Evolutionary conservation across 1,140 invertebrate species (phyloP).

Genomic region (Drosophila nikananu): DNA sequence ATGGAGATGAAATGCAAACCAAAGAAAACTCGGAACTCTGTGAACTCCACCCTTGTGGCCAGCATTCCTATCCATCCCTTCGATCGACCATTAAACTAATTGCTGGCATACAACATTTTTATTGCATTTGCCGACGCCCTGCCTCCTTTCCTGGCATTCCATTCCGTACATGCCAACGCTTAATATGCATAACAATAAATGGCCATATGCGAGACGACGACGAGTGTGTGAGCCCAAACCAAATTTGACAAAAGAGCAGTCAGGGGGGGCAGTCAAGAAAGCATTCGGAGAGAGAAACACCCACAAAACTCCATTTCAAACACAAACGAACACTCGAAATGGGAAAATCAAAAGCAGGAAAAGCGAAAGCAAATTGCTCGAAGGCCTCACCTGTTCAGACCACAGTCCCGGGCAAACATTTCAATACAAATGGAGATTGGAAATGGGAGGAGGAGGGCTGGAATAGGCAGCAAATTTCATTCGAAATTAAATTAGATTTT

Average conservation of each 20-base stretch:
- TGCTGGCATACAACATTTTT: conserved; percentile 64
- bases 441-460: not conserved
- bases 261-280: conserved; percentile 7
- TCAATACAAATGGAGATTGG: conserved; percentile 40
- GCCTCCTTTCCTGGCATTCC: conserved; percentile 28
- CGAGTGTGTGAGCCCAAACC: not conserved
- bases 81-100: conserved; percentile 67
- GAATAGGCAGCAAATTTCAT: conserved; percentile 62
- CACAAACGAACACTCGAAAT: conserved; percentile 11
- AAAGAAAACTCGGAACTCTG: conserved; percentile 17
- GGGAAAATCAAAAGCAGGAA: conserved; percentile 64
- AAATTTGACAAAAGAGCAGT: conserved; percentile 43
- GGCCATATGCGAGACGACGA: conserved; percentile 32
- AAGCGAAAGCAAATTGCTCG: conserved; percentile 74
- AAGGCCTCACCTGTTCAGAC: conserved; percentile 46
- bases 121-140: conserved; percentile 39
- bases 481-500: conserved; percentile 79
- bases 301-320: conserved; percentile 17
- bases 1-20: conserved; percentile 6
- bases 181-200: conserved; percentile 71
- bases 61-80: conserved; percentile 18
- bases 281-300: not conserved
- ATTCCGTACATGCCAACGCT: conserved; percentile 47
- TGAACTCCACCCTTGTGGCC: too few relatives aligned
- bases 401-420: conserved; percentile 30